Conservation (phyloP, 2,113 vertebrate species). For the Barnardius zonarius region DNA sequence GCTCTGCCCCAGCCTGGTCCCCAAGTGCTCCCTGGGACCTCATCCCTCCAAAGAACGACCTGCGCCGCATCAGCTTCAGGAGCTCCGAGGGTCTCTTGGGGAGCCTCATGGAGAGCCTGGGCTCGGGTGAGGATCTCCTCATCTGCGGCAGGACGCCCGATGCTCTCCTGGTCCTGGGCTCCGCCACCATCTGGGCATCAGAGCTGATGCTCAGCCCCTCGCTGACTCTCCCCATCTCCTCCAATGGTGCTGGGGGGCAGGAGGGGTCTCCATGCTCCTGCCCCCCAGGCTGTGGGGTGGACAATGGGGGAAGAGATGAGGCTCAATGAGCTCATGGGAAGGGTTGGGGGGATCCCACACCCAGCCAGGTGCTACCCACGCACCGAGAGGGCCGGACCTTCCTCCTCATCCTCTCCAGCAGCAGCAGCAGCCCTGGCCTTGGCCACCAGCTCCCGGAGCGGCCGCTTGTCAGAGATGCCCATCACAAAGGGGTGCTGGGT, state of each 20-base stretch:
- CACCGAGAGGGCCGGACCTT: not conserved
- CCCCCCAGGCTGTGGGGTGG: not conserved
- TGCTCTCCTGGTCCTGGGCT: not conserved
- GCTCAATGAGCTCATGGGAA: not conserved
- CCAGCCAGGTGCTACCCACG: not conserved
- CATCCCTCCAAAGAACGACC: not conserved
- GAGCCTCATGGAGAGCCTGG: not conserved
- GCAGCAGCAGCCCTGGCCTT: constrained; percentile 68
- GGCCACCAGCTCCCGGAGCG: constrained; percentile 68
- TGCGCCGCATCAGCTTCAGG: not conserved
- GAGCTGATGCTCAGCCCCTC: not conserved
- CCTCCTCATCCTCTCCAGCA: constrained; percentile 65
- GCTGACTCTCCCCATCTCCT: fast-evolving
- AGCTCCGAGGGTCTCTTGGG: not conserved
- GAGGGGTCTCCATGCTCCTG: not conserved
- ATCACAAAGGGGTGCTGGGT: constrained; percentile 69
- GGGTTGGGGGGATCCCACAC: not conserved
- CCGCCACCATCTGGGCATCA: fast-evolving
- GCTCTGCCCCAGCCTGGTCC: not conserved
- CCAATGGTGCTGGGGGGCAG: fast-evolving
- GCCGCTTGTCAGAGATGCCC: constrained; percentile 7
- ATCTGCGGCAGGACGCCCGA: not conserved
- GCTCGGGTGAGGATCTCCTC: not conserved
- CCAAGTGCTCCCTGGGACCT: not conserved
- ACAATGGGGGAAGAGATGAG: not conserved